Evolutionary conservation across 2,113 vertebrate genomes (phyloP), one percentile per base, ranked within the genome.

Genomic region (Paracanthobrama guichenoti): DNA sequence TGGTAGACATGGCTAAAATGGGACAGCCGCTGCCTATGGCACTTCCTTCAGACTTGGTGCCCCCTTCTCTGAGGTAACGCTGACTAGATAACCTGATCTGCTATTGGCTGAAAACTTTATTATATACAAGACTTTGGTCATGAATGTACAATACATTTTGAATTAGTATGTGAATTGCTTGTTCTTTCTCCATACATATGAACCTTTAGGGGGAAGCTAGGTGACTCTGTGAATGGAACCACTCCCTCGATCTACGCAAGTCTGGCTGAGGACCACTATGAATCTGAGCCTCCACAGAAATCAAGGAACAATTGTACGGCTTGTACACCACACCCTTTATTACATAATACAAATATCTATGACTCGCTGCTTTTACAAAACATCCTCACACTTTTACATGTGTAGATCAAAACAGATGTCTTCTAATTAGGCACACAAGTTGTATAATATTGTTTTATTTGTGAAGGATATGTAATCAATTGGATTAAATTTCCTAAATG

Each of bases 1-100:
- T 99, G 42, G 97, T 97, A 0, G 98, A 99, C 82, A 92, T 97
- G 94, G 96, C 96, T 80, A 98, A 93, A 92, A 92, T 88, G 0
- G 96, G 97, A 62, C 96, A 97, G 72, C 94, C 96, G 0, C 91
- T 99, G 71, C 97, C 98, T 0, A 93, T 97, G 24, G 94, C 95
- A 0, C 94, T 99, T 85, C 97, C 97, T 85, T 90, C 88, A 1
- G 97, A 98, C 35, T 92, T 99, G 12, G 90, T 98, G 3, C 97
- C 97, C 12, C 97, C 97, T 8, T 94, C 96, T 81, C 94, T 95
- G 64, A 96, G 96, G 97, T 97, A 89, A 31, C 1, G 11, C 18
- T 42, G 48, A 8, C 20, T 26, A 14, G 26, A 35, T 42, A 4
- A 57, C 75, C 26, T 64, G 14, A 20, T 44, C 11, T 72, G 39